Evolutionary conservation across 2,113 vertebrate genomes (phyloP).

Genomic region (Xiphorhynchus elegans): DNA sequence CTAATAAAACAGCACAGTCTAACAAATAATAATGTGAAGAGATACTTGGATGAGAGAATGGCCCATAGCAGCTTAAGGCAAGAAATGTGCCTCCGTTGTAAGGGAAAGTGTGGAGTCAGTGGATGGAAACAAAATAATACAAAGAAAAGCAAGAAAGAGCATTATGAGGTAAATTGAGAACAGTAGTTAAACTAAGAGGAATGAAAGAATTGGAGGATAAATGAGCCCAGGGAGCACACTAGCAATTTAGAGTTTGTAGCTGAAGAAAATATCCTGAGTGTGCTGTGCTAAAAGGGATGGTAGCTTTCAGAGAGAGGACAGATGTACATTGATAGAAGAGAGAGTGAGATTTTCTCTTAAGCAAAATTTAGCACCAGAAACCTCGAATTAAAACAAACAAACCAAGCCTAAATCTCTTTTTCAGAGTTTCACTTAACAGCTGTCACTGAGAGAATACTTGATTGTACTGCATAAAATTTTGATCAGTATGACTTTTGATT

Average conservation of each 20-base stretch:
- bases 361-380: background rate
- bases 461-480: background rate
- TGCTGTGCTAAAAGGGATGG: background rate
- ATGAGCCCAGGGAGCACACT: background rate
- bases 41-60: background rate
- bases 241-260: background rate
- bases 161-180: background rate
- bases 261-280: background rate
- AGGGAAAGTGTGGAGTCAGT: background rate
- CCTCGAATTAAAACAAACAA: slow-evolving; percentile 6
- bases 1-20: background rate
- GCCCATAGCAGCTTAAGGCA: background rate
- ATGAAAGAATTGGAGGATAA: background rate
- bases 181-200: background rate
- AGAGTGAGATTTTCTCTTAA: background rate
- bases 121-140: background rate
- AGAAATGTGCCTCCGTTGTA: background rate
- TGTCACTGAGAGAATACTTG: background rate
- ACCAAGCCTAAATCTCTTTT: background rate
- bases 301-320: background rate
- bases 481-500: background rate
- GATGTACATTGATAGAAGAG: background rate
- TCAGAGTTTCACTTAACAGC: background rate
- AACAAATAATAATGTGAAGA: background rate
- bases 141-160: background rate